Conservation (phyloP, 1,140 invertebrate species). For the Odontomachus brunneus region DNA sequence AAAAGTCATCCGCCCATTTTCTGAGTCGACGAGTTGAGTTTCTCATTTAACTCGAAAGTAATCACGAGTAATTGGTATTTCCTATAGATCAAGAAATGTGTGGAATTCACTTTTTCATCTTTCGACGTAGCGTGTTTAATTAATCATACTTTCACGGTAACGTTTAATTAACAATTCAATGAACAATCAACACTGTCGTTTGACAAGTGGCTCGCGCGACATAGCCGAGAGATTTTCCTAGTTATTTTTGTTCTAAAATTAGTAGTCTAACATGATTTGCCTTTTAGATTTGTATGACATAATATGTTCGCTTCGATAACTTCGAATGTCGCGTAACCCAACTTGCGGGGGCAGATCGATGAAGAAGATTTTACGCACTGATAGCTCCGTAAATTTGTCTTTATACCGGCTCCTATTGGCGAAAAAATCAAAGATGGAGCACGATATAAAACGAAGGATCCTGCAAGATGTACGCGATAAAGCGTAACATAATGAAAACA, state of each 20-base stretch:
- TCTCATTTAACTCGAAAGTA: not conserved
- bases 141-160: not conserved
- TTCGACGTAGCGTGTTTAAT: not conserved
- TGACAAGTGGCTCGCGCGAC: not conserved
- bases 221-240: not conserved
- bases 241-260: not conserved
- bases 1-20: constrained; percentile 36
- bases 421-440: not conserved
- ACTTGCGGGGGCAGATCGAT: constrained; percentile 13
- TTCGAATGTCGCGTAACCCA: not conserved
- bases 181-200: not conserved
- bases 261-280: not conserved
- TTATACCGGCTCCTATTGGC: not conserved
- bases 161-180: not conserved
- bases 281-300: not conserved
- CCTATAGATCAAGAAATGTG: not conserved
- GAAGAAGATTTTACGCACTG: constrained; percentile 19
- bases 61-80: constrained; percentile 8
- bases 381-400: constrained; percentile 6
- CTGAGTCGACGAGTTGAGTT: constrained; percentile 18
- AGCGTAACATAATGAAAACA: constrained; percentile 45
- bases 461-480: constrained; percentile 66
- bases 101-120: not conserved
- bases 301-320: not conserved
- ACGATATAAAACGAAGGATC: constrained; percentile 21